Evolutionary conservation across 2,888 invertebrate species (phyloP).

Genomic region (Anodontia alba): DNA sequence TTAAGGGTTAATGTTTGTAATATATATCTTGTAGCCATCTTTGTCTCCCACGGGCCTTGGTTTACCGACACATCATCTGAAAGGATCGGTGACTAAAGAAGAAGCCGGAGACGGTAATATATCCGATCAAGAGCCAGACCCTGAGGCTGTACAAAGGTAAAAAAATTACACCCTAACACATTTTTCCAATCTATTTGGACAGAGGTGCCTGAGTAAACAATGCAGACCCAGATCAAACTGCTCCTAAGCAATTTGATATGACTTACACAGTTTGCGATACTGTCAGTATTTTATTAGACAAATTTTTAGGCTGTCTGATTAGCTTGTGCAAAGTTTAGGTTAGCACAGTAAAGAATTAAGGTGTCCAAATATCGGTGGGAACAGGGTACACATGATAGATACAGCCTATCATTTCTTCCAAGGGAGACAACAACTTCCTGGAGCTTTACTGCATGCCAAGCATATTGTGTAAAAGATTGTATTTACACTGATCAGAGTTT

Average conservation of each 20-base stretch:
- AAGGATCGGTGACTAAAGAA: constrained; percentile 74
- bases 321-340: no score
- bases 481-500: no score
- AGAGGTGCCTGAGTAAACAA: neutral
- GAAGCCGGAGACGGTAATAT: constrained; percentile 70
- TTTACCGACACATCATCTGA: constrained; percentile 67
- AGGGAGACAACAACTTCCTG: no score
- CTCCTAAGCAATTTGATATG: no score
- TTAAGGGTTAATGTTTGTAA: no score
- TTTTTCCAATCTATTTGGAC: neutral
- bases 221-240: constrained; percentile 2
- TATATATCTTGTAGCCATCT: constrained; percentile 57
- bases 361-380: no score
- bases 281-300: neutral
- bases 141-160: constrained; percentile 86
- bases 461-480: no score
- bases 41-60: constrained; percentile 72
- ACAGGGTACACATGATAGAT: no score
- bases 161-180: neutral
- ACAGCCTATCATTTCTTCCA: no score
- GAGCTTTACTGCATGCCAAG: no score
- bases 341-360: no score
- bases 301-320: no score
- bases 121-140: constrained; percentile 86
- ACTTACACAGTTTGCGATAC: neutral